Base-by-base conservation (phyloP, 2,797 vertebrate species). In the Phalanger gymnotis region DNA sequence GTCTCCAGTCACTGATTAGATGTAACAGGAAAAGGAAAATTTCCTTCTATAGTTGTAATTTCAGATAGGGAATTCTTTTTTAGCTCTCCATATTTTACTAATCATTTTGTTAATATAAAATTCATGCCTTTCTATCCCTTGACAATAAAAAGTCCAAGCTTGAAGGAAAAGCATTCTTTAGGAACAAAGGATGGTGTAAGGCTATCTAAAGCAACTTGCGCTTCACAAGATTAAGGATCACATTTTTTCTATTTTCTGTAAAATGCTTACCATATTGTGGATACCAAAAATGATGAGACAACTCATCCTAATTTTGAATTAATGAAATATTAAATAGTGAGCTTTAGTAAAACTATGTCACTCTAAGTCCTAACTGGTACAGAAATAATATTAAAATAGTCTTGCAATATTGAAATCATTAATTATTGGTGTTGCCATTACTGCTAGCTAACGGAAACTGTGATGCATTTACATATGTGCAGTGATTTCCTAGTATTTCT, bases 1-100 rank as follows among this genome's bases (percentile, higher is more conserved):
- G 1, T 94, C 12, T 96, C 19, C 93, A 95, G 47, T 92, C 91
- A 95, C 90, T 53, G 97, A 95, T 93, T 66, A 96, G 55, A 92
- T 51, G 12, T 28, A 53, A 61, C 89, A 96, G 14, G 54, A 96
- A 97, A 96, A 6, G 14, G 31, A 90, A 9, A 5, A 47, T 3
- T 4, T 93, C 92, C 91, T 94, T 89, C 51, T 92, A 30, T 95
- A 47, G 90, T 31, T 56, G 53, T 91, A 92, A 95, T 52, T 94
- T 92, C 51, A 73, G 40, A 90, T 16, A 95, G 19, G 30, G 90
- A 94, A 95, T 90, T 56, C 47, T 51, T n/a, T 56, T 94, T 93
- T 93, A 55, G 53, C 12, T 28, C 47, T 90, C 47, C 89, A 90
- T 90, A 90, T 90, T 90, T 90, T 90, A 31, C 52, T 94, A 92